Evolutionary conservation across 2,797 vertebrate species (phyloP), one percentile per base, ranked within the genome.

Genomic region (Tragopan temminckii): DNA sequence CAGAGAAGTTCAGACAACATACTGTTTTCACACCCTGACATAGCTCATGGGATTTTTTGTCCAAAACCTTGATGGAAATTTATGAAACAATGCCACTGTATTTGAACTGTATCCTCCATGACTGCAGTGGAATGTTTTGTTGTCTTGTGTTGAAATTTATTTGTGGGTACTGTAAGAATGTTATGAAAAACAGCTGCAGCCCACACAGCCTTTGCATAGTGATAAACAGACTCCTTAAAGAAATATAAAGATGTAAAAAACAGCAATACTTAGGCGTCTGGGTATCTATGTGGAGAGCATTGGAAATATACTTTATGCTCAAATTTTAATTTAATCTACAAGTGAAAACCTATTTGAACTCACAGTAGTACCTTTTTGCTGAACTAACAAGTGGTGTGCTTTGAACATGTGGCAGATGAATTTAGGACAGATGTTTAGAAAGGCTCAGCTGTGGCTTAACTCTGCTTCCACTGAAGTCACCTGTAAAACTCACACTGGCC

Each of bases 171-270:
- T 69, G 66, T 68, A 84, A 89, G 86, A 97, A 79, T 80, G 89
- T 68, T 92, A 80, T 69, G 80, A 92, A 86, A 92, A 94, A 76
- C 66, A 92, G 85, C 79, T 94, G 72, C 25, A 5, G 76, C 92
- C 95, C 85, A 93, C 93, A 85, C 85, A 81, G 85, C 53, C 59
- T 91, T 93, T 91, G 36, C 85, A 77, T 27, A 35, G 61, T 43
- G 85, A 85, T 82, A 90, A 95, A 83, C 77, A 88, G 57, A n/a
- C 55, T 94, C 46, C 66, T 96, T 93, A 94, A 95, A 93, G 94
- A 76, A 85, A 94, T 72, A 85, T 9, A 24, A 4, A 11, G 1
- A 11, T 38, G 38, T 62, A 16, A 85, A 89, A 88, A 59, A 9
- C 79, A 66, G 19, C 36, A 59, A 38, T 43, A 21, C 17, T 75